phyloP scores from a whole-genome alignment of 1,140 invertebrate genomes.

The Dendrolimus punctatus region DNA sequence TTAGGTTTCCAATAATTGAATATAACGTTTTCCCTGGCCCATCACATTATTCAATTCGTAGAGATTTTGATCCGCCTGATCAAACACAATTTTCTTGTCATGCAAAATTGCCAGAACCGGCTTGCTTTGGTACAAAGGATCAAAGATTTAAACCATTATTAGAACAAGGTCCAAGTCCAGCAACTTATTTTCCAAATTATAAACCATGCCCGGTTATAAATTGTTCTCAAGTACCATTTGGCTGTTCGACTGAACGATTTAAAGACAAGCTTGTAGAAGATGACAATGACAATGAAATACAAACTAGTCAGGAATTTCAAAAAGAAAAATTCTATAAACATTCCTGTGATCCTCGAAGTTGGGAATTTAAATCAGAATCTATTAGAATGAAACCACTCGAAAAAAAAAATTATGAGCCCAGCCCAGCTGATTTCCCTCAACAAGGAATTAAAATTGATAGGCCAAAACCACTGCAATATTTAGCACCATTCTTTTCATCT shows the following conservation, averaged over 20 bases:
- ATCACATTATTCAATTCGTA: constrained; percentile 33
- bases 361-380: constrained; percentile 50
- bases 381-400: constrained; percentile 36
- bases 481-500: constrained; percentile 43
- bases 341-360: constrained; percentile 21
- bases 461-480: constrained; percentile 22
- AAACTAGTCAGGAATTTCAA: constrained; percentile 8
- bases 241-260: constrained; percentile 33
- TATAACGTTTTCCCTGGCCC: constrained; percentile 33
- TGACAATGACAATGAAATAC: constrained; percentile 16
- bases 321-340: constrained; percentile 6
- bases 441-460: constrained; percentile 12
- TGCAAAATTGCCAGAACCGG: constrained; percentile 25
- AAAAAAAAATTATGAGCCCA: constrained; percentile 32
- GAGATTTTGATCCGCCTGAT: constrained; percentile 36
- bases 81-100: constrained; percentile 19
- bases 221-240: constrained; percentile 39
- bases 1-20: constrained; percentile 25
- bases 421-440: constrained; percentile 29
- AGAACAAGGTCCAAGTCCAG: constrained; percentile 44
- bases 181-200: constrained; percentile 27
- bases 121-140: constrained; percentile 40
- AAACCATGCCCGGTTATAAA: constrained; percentile 22
- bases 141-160: constrained; percentile 31
- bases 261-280: constrained; percentile 16